Evolutionary conservation across 2,113 vertebrate genomes (phyloP).

Genomic region (Cheilinus undulatus): DNA sequence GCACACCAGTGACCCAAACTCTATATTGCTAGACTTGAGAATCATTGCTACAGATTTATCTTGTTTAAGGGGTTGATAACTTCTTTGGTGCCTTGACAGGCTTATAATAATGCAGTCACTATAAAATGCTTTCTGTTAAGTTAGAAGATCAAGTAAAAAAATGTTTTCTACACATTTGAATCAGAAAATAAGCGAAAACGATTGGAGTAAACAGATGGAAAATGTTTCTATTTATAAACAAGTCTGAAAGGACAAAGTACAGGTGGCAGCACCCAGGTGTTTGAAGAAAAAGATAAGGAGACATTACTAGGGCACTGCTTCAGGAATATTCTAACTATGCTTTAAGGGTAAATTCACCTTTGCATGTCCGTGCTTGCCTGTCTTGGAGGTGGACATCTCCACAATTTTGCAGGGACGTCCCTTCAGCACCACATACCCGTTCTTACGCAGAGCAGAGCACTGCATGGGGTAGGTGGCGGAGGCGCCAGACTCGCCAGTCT

Average conservation of each 20-base stretch:
- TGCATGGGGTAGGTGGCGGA: constrained; percentile 96
- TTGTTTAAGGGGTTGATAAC: no score
- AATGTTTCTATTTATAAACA: neutral
- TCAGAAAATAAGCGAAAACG: neutral
- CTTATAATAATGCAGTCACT: no score
- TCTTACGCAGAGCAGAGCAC: constrained; percentile 98
- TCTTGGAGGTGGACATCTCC: constrained; percentile 98
- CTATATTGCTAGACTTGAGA: no score
- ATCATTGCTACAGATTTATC: no score
- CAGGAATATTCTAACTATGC: neutral
- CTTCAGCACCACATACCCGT: constrained; percentile 97
- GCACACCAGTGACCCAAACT: no score
- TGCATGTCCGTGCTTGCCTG: constrained; percentile 97
- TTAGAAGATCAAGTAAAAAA: no score
- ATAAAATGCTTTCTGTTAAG: no score
- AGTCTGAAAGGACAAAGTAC: constrained; percentile 13
- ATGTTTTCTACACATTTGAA: neutral
- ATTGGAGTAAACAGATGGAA: no score
- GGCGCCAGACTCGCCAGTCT: constrained; percentile 93
- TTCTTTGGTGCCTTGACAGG: no score
- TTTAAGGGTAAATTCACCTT: constrained; percentile 83
- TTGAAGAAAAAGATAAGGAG: constrained; percentile 35
- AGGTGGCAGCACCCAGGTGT: neutral
- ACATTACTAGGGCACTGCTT: neutral
- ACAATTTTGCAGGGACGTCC: constrained; percentile 97